Evolutionary conservation across 2,113 vertebrate genomes (phyloP).

Genomic region (Sterrhoptilus dennistouni): DNA sequence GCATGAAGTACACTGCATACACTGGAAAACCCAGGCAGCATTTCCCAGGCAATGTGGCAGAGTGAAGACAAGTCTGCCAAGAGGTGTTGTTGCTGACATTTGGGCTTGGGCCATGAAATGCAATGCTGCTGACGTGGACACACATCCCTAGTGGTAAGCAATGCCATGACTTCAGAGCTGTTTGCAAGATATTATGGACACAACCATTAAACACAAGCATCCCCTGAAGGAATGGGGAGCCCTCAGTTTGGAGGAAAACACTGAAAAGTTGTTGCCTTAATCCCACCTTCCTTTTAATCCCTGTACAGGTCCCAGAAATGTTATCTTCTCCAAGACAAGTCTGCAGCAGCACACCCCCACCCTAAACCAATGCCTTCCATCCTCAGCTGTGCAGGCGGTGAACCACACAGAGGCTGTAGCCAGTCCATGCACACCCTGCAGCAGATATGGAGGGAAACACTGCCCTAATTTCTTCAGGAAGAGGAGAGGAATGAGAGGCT

Average conservation of each 20-base stretch:
- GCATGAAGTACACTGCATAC: background rate
- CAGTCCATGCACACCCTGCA: background rate
- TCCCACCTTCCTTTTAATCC: background rate
- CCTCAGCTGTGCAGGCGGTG: background rate
- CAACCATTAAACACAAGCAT: background rate
- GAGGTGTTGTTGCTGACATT: background rate
- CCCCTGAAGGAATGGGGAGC: background rate
- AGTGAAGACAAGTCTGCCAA: background rate
- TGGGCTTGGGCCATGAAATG: background rate
- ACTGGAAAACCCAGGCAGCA: background rate
- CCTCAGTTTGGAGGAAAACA: background rate
- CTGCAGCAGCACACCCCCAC: background rate
- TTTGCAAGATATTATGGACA: background rate
- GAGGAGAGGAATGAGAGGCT: background rate
- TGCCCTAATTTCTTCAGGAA: background rate
- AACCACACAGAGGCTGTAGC: fast-evolving
- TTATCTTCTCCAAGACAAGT: background rate
- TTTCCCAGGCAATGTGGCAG: background rate
- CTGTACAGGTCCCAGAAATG: background rate
- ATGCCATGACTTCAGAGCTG: background rate
- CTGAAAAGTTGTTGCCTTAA: background rate
- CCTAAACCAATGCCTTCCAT: background rate
- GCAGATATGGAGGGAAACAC: background rate
- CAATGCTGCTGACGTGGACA: background rate
- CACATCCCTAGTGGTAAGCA: fast-evolving